Evolutionary conservation across 2,113 vertebrate genomes (phyloP).

Genomic region (Aleadryas rufinucha): DNA sequence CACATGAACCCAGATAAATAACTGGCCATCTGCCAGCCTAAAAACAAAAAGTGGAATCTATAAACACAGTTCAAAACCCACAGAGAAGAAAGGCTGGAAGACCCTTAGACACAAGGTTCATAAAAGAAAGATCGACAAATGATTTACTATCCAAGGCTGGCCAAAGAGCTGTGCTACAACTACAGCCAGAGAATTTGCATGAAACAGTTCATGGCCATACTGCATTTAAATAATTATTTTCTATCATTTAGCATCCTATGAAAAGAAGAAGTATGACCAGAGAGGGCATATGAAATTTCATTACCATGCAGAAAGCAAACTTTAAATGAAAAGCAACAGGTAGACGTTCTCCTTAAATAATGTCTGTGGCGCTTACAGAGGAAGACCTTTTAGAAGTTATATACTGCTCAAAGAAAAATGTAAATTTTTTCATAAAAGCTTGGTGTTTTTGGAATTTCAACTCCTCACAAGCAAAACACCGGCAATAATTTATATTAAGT

Average conservation of each 20-base stretch:
- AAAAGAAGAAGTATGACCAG: not conserved
- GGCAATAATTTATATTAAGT: not conserved
- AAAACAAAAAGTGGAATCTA: not conserved
- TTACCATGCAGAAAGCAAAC: not conserved
- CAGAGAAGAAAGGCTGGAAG: slow-evolving; percentile 5
- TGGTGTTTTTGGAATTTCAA: not conserved
- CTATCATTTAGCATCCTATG: not conserved
- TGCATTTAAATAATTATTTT: not conserved
- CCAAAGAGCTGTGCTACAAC: not conserved
- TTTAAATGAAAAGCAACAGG: not conserved
- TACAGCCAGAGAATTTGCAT: not conserved
- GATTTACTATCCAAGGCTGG: not conserved
- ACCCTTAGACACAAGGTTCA: not conserved
- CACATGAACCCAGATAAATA: not conserved
- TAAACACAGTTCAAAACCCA: slow-evolving; percentile 8
- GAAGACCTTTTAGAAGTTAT: not conserved
- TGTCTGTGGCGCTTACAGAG: not conserved
- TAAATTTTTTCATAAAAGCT: not conserved
- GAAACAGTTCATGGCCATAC: not conserved
- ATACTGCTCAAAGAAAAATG: not conserved
- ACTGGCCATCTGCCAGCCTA: slow-evolving; percentile 16
- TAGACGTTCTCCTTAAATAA: not conserved
- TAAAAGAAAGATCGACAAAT: slow-evolving; percentile 1
- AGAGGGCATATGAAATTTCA: not conserved
- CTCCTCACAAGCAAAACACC: not conserved